Percentiles rank a stretch among this genome's conserved stretches.
Conservation (phyloP, 2,113 vertebrate species). For the Pelecanoides urinatrix region DNA sequence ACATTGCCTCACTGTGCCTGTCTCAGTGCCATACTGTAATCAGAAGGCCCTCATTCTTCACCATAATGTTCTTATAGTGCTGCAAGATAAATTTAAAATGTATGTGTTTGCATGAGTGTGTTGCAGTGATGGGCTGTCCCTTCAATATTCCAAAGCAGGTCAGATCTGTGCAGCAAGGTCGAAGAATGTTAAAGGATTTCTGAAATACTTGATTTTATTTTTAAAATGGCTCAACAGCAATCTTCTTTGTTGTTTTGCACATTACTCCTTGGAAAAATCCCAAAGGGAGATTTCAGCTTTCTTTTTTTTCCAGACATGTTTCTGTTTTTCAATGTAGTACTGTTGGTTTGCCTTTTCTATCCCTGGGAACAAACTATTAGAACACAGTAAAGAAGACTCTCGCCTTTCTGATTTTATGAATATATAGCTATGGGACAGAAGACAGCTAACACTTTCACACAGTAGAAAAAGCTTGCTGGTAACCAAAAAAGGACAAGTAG, state of each 20-base stretch:
- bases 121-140: neutral
- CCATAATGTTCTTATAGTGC: neutral
- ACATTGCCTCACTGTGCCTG: neutral
- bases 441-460: neutral
- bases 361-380: neutral
- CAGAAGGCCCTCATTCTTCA: neutral
- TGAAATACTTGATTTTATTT: neutral
- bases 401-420: neutral
- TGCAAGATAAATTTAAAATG: neutral
- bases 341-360: neutral
- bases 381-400: neutral
- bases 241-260: neutral
- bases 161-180: neutral
- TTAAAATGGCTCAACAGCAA: neutral
- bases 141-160: neutral
- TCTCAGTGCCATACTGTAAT: neutral
- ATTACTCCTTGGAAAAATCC: neutral
- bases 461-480: neutral
- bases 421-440: neutral
- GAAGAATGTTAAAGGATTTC: neutral
- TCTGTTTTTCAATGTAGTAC: neutral
- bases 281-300: neutral
- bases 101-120: neutral
- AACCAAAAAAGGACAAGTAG: neutral
- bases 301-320: neutral